These are phyloP conservation scores for Panagrolaimus sp. DNA, from an alignment of 1,140 invertebrate genomes.

Conservation along the genomic window DNA sequence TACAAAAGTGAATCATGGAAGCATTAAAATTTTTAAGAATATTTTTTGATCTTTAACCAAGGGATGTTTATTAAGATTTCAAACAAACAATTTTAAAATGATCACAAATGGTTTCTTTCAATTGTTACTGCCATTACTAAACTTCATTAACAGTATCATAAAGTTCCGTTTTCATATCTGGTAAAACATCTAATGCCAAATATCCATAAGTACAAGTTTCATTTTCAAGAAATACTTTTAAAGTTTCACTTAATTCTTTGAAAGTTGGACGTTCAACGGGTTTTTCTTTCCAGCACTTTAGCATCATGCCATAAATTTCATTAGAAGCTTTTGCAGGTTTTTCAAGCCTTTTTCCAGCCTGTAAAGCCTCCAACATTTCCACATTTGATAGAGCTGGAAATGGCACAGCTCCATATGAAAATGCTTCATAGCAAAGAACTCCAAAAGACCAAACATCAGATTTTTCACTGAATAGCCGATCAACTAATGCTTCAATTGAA, in stretches of 20 bases:
- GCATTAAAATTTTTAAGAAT: too few relatives aligned
- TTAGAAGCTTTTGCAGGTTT: background rate
- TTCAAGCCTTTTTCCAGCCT: background rate
- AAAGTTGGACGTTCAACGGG: background rate
- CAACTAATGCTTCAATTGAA: background rate
- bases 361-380: background rate
- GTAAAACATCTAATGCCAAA: too few relatives aligned
- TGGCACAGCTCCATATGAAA: background rate
- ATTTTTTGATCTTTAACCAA: too few relatives aligned
- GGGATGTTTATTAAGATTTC: too few relatives aligned
- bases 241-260: background rate
- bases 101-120: too few relatives aligned
- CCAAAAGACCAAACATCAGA: constrained; percentile 5
- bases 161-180: too few relatives aligned
- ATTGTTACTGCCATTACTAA: too few relatives aligned
- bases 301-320: background rate
- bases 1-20: too few relatives aligned
- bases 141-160: too few relatives aligned
- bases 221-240: background rate
- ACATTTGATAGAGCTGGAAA: background rate
- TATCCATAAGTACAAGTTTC: background rate
- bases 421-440: background rate
- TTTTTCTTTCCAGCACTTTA: background rate
- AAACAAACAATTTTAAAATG: too few relatives aligned
- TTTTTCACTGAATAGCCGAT: background rate